Base-by-base conservation (phyloP, 2,113 vertebrate genomes). In the Oryzias celebensis region DNA sequence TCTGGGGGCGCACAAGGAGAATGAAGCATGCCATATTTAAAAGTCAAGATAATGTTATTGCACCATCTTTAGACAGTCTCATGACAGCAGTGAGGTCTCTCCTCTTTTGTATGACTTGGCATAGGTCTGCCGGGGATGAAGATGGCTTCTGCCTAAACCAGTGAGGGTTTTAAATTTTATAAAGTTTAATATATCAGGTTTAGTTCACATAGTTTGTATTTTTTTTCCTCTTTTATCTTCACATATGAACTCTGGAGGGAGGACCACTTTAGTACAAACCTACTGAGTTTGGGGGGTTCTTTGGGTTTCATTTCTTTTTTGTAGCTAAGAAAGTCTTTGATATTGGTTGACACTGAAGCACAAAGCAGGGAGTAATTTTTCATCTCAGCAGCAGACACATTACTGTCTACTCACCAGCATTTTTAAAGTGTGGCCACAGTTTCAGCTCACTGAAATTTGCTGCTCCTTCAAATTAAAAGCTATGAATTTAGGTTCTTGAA, bases 401-500 rank as follows among this genome's bases (percentile, higher is more conserved):
- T 78, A 77, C 57, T 23, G 53, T 78, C 24, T 53, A 61, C 67
- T 58, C 48, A 56, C 69, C 72, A 67, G 56, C 57, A 59, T 70
- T 14, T 74, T 46, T 26, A 59, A 75, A 53, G 41, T 24, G 18
- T 62, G 65, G 70, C 68, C 62, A 78, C 72, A 63, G 73, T 63
- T 78, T 5, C 57, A 26, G 54, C 10, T 36, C 4, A 23, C 16
- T 20, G 6, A 48, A 26, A 67, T 60, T 24, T 70, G 70, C 71
- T 83, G 68, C 78, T 43, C 46, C 73, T 68, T 68, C 56, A 53
- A 69, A 80, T 70, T 62, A 31, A 75, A 18, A 62, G 75, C 82
- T 87, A 87, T 87, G 87, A 85, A 89, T 85, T 85, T 31, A 64
- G 77, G 79, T 68, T 70, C 13, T 54, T 75, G 60, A 68, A 49